Evolutionary conservation across 2,797 vertebrate species (phyloP).

Genomic region (Leptodactylus fallax): DNA sequence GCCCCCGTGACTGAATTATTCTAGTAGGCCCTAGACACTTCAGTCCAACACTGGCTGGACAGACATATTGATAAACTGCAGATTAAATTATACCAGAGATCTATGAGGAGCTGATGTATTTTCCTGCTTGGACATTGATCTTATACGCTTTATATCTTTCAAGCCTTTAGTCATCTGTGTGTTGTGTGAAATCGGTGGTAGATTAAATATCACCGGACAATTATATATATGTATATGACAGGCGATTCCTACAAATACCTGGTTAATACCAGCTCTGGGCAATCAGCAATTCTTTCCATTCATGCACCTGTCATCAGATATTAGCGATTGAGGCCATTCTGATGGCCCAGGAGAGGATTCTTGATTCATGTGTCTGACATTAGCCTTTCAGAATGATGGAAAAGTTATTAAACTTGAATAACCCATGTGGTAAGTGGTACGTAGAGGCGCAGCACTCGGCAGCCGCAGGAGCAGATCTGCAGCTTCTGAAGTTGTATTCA

Average conservation of each 20-base stretch:
- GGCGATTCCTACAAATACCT: background rate
- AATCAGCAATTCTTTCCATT: background rate
- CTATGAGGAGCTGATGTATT: background rate
- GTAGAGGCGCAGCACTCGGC: background rate
- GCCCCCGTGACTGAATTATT: too few species aligned
- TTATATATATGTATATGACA: background rate
- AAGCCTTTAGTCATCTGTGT: background rate
- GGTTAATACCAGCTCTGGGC: background rate
- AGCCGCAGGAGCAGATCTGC: background rate
- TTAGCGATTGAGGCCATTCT: background rate
- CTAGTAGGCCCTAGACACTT: too few species aligned
- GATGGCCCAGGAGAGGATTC: background rate
- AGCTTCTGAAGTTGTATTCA: background rate
- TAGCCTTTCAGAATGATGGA: background rate
- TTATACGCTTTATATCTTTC: background rate
- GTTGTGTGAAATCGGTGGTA: background rate
- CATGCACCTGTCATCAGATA: background rate
- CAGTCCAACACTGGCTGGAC: too few species aligned
- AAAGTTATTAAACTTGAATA: constrained; percentile 27
- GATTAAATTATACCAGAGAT: background rate
- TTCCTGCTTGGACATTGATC: background rate
- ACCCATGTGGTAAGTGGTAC: background rate
- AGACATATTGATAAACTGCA: background rate
- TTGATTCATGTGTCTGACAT: constrained; percentile 22
- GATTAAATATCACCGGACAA: background rate